Base-by-base conservation (phyloP, 2,113 vertebrate genomes). In the Entelurus aequoreus region DNA sequence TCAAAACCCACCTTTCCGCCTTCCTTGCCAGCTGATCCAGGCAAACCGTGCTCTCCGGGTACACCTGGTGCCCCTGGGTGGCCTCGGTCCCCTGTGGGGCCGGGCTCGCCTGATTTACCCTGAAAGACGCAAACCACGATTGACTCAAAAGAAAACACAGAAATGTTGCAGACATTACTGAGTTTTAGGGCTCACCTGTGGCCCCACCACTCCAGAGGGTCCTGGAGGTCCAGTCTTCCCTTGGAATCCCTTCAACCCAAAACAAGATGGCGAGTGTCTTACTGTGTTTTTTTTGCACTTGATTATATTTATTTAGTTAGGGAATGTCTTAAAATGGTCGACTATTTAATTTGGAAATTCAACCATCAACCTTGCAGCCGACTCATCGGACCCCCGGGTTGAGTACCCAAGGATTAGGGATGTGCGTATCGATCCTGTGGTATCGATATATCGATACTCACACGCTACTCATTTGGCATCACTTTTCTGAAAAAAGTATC, bases 161-260 rank as follows among this genome's bases (percentile, higher is more conserved):
- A 40, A 40, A 40, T 56, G 15, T 3, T 21, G n/a, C 38, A 57
- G 16, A 13, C 1, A 9, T 46, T 1, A 42, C 40, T 15, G 37
- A 11, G 10, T 57, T 57, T 44, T 46, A 7, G 38, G 9, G 7
- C 91, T 89, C 82, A 98, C 96, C 94, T 98, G 96, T 11, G 97
- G 95, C 15, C 97, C 96, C 0, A 99, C 95, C 0, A 98, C 97
- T 54, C 97, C 97, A 0, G 93, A 86, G 4, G 96, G 97, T 12
- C 97, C 97, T 0, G 95, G 96, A 21, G 95, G 94, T 48, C 97
- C 97, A 0, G 95, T 98, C 86, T 98, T 99, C 74, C 97, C 97
- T 93, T 99, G 97, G 86, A 99, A 99, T 63, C 97, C 97, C 97
- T 99, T 86, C 13, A 74, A 10, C 56, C 37, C 62, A 64, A 75